A percentile compares a stretch with the other conserved stretches of the same genome.
Conservation (phyloP, 2,888 invertebrate species). For the Endomychus coccineus region DNA sequence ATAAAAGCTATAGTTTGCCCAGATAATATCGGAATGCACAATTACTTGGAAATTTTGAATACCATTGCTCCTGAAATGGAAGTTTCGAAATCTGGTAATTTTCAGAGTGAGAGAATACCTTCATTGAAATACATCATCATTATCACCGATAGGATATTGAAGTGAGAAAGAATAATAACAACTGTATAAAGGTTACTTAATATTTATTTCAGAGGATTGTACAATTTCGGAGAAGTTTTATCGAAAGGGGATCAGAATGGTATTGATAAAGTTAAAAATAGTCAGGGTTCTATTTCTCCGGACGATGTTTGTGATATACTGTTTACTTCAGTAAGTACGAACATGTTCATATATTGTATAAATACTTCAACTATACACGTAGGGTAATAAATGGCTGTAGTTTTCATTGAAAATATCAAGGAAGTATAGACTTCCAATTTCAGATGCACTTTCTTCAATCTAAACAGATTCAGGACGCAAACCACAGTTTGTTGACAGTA, state of each 20-base stretch:
- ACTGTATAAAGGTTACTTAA: too few species aligned
- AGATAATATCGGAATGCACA: slow-evolving; percentile 53
- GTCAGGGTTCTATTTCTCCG: slow-evolving; percentile 51
- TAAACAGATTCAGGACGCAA: too few species aligned
- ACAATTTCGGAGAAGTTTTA: slow-evolving; percentile 37
- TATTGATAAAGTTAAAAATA: slow-evolving; percentile 30
- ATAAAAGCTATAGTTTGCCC: slow-evolving; percentile 60
- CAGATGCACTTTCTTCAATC: too few species aligned
- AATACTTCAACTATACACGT: too few species aligned
- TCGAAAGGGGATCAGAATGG: slow-evolving; percentile 28
- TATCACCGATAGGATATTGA: slow-evolving; percentile 45
- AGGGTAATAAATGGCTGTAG: too few species aligned
- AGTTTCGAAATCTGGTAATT: slow-evolving; percentile 42
- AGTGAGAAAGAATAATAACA: slow-evolving; percentile 43
- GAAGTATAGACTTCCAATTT: too few species aligned
- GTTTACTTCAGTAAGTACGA: slow-evolving; percentile 69
- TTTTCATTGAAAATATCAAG: too few species aligned
- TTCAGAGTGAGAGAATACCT: slow-evolving; percentile 46
- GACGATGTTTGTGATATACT: slow-evolving; percentile 69
- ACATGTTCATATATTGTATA: too few species aligned
- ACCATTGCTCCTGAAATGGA: slow-evolving; percentile 54
- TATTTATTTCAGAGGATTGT: slow-evolving; percentile 36
- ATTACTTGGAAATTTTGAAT: slow-evolving; percentile 60
- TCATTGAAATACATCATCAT: slow-evolving; percentile 52
- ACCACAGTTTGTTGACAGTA: too few species aligned